These are phyloP conservation scores for Lucinisca nassula DNA, from an alignment of 2,888 invertebrate genomes.

Conservation along the genomic window DNA sequence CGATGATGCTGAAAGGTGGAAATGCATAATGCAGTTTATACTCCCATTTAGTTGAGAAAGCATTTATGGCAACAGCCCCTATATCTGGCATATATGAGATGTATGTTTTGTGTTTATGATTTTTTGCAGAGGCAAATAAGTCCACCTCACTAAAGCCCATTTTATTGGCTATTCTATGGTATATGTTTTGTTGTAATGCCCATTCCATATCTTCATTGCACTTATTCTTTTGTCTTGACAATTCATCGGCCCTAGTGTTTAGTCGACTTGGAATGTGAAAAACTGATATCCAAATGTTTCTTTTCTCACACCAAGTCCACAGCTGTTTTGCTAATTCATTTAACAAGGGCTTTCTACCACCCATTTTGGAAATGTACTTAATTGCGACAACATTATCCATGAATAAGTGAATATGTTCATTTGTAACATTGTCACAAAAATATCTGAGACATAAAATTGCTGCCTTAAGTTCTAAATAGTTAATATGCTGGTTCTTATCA, in stretches of 20 bases:
- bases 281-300: conserved; percentile 45
- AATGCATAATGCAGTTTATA: conserved; percentile 39
- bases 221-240: conserved; percentile 6
- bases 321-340: background rate
- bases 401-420: background rate
- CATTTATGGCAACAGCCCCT: conserved; percentile 44
- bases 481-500: background rate
- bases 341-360: conserved; percentile 26
- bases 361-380: conserved; percentile 27
- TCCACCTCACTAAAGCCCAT: conserved; percentile 27
- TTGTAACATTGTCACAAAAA: background rate
- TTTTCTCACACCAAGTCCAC: conserved; percentile 25
- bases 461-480: background rate
- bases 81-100: conserved; percentile 44
- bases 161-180: background rate
- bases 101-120: conserved; percentile 27
- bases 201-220: conserved; percentile 35
- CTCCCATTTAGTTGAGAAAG: conserved; percentile 52
- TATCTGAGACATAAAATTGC: background rate
- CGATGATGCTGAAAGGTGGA: conserved; percentile 67
- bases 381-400: conserved; percentile 22
- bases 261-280: conserved; percentile 32
- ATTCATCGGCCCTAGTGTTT: conserved; percentile 35
- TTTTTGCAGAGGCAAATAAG: conserved; percentile 48
- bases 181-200: conserved; percentile 26